Percentiles rank a stretch among this genome's conserved stretches.
phyloP scores from a whole-genome alignment of 2,113 vertebrate genomes.

The Vireo altiloquus region DNA sequence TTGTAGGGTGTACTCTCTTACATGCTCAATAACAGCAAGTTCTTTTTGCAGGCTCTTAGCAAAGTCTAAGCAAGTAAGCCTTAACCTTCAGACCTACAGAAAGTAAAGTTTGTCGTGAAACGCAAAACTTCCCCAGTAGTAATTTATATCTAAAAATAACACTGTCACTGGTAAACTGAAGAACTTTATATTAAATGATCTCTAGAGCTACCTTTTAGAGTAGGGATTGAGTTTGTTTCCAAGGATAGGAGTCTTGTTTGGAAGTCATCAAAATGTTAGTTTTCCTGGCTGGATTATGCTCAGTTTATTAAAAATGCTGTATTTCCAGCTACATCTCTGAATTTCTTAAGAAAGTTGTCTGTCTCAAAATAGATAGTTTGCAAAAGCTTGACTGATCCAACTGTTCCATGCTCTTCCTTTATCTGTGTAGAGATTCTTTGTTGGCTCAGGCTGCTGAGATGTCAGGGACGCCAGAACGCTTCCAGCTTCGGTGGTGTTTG shows the following conservation, averaged over 20 bases:
- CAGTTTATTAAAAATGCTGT: neutral
- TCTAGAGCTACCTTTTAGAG: neutral
- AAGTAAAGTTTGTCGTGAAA: neutral
- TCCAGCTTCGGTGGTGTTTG: neutral
- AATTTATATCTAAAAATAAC: neutral
- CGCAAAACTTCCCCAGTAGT: neutral
- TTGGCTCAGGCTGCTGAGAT: neutral
- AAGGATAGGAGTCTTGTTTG: neutral
- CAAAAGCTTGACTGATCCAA: neutral
- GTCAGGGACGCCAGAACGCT: neutral
- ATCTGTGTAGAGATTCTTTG: neutral
- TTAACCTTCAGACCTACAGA: neutral
- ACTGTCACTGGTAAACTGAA: neutral
- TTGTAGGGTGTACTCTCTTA: neutral
- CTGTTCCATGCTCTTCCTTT: neutral
- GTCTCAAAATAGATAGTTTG: neutral
- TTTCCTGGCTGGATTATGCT: neutral
- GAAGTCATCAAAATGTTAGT: neutral
- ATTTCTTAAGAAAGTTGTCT: neutral
- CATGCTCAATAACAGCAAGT: neutral
- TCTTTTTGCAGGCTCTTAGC: neutral
- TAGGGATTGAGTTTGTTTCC: neutral
- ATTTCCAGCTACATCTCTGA: neutral
- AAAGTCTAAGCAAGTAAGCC: neutral
- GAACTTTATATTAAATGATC: neutral